Base-by-base conservation (phyloP, 2,797 vertebrate genomes). In the Pipistrellus kuhlii region DNA sequence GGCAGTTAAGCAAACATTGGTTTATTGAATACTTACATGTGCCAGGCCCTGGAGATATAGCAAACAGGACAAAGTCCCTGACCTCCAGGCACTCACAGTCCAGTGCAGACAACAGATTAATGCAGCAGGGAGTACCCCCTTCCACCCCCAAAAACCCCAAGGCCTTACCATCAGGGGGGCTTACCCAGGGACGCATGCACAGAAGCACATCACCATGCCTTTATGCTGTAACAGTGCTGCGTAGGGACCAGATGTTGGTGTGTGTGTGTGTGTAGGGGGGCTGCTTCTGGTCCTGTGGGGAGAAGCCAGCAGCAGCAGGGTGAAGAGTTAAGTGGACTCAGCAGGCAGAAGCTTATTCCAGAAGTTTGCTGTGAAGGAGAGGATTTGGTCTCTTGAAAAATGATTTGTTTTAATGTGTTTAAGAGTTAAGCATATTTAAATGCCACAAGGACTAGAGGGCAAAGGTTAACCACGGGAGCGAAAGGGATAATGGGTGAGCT, bases 91-190 rank as follows among this genome's bases (percentile, higher is more conserved):
- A 38, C 57, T 27, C 7, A 7, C 0, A 4, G 15, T 15, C 11
- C 2, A 46, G 18, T 2, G 20, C 27, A 32, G 35, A 30, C 32
- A 5, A 23, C 55, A 66, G 12, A 41, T 9, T 9, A 18, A 5
- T 25, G n/a, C 5, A 9, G n/a, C 2, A 23, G 82, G 55, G 17
- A 69, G 32, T 8, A 2, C 5, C 5, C 0, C 4, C 4, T 7
- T 4, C 18, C 8, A 0, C 51, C 53, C 20, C 53, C 10, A 5
- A 44, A 9, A 44, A 44, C 44, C 14, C 9, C 0, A 23, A 30
- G 35, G 44, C 48, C 27, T 41, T 5, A 20, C 13, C 12, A 62
- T 30, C 5, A 13, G 27, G 57, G 25, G 25, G 5, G 25, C 25
- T 6, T 12, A 62, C 12, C 59, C 59, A 62, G 59, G 59, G 13